Percentiles rank a stretch among this genome's conserved stretches.
These are phyloP conservation scores for Poeciliopsis prolifica DNA, from an alignment of 2,113 vertebrate genomes.

Conservation along the genomic window DNA sequence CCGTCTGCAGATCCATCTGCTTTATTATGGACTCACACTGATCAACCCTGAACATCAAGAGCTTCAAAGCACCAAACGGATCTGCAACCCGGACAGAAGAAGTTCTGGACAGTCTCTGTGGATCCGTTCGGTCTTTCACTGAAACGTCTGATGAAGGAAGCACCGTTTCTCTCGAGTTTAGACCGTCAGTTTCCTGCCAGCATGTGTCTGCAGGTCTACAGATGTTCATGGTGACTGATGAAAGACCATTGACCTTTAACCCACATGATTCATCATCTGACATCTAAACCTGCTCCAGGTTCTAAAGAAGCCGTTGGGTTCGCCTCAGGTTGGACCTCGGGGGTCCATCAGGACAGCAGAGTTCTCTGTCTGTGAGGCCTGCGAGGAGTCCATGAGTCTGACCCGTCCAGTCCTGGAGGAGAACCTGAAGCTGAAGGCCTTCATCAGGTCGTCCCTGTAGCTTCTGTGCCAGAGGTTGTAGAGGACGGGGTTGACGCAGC, in stretches of 20 bases:
- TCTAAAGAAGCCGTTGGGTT: no score
- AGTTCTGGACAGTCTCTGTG: not conserved
- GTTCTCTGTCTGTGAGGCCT: slow-evolving; percentile 84
- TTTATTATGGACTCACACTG: no score
- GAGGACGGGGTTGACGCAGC: slow-evolving; percentile 89
- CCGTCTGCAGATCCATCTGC: no score
- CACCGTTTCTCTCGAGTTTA: not conserved
- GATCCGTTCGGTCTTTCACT: no score
- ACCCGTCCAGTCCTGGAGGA: slow-evolving; percentile 89
- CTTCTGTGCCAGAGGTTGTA: slow-evolving; percentile 90
- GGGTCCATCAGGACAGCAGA: not conserved
- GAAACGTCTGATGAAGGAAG: not conserved
- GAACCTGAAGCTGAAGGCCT: slow-evolving; percentile 93
- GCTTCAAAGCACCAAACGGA: no score
- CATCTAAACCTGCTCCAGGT: not conserved
- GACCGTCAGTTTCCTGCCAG: not conserved
- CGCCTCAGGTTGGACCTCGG: no score
- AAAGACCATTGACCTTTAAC: not conserved
- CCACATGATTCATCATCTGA: not conserved
- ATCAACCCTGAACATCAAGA: no score
- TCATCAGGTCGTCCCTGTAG: slow-evolving; percentile 92
- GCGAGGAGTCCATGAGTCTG: slow-evolving; percentile 86
- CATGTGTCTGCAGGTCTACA: not conserved
- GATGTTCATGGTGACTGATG: not conserved
- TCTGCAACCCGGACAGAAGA: no score